Base-by-base conservation (phyloP, 92 coral and sea anemone species). In the Porites divaricata region DNA sequence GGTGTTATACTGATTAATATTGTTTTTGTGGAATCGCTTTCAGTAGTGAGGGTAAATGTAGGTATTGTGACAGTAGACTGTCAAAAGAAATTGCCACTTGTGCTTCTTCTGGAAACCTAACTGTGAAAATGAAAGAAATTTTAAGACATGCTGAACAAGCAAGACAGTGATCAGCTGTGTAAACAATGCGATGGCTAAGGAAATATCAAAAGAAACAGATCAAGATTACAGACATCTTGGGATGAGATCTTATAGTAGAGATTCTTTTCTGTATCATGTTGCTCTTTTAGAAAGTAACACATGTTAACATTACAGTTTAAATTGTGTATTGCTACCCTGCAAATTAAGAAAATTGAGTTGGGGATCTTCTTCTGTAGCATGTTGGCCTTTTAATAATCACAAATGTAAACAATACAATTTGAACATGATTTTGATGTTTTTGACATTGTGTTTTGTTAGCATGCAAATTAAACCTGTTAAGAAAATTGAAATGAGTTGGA, bases 21-120 rank as follows among this genome's bases (percentile, higher is more conserved):
- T 89, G 92, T 85, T 78, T 84, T 78, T 85, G 89, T 78, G 89
- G 92, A 70, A 81, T 89, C 66, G 84, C 92, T 85, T 85, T 77
- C 71, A 70, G 15, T 48, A 49, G 63, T 8, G 25, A 85, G 19
- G 83, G 77, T 3, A 77, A 77, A 15, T 77, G 88, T 68, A 85
- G 25, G 45, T 85, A 85, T 56, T 85, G 89, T 70, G 78, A 85
- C 53, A 69, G 80, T 78, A 16, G 4, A 21, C 80, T 86, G 66
- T 88, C 81, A 83, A 84, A 72, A 22, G 92, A 88, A 88, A 84
- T 83, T 77, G 80, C 80, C 63, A 64, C 85, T 51, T 77, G 81
- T 83, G 76, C 91, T 84, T 49, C 84, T 72, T 70, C 64, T 83
- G 92, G 89, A 72, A 89, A 64, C 86, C 45, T 83, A 56, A 89